These are phyloP conservation scores for rat (Rattus norvegicus) DNA, from an alignment of 2,113 vertebrate genomes.

Conservation along the genomic window GRCr8 NC_086037.1:46813001-46813500, in stretches of 20 bases:
- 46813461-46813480: not conserved
- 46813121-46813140: not conserved
- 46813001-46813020: not conserved
- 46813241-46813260: not conserved
- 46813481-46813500: not conserved
- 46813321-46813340: not conserved
- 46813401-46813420: not conserved
- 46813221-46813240: not conserved
- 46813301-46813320: not conserved
- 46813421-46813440: not conserved
- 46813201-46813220: not conserved
- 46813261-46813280: not conserved
- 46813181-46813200: not conserved
- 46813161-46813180: not conserved
- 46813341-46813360: not conserved
- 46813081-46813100: no score
- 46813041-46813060: not conserved
- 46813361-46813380: not conserved
- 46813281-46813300: not conserved
- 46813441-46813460: not conserved
- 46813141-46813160: not conserved
- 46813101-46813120: not conserved
- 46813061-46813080: not conserved
- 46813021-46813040: not conserved
- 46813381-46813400: not conserved